Base-by-base conservation (phyloP, 2,888 invertebrate species). In the Himalopsyche anomala region DNA sequence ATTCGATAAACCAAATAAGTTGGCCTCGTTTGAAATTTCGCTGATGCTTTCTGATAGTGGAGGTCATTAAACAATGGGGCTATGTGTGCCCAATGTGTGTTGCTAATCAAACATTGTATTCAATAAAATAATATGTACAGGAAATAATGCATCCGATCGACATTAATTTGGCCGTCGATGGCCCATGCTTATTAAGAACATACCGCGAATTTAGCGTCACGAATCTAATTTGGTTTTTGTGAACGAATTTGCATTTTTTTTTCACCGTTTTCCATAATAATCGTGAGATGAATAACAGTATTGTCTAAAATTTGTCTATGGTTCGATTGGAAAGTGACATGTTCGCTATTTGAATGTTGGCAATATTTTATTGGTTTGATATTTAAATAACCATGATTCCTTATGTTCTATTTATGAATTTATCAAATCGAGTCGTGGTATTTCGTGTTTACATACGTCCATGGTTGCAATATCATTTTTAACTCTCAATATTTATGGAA, bases 21-120 rank as follows among this genome's bases (percentile, higher is more conserved):
- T 28, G 28, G 3, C 62, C 62, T 62, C 28, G 62, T 19, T 62
- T 8, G 4, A 19, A 62, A 62, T 9, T 62, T 62, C 8, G 62
- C 62, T 62, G 62, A 62, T 62, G 4, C 28, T 19, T 62, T 62
- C 28, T n/a, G n/a, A 62, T 62, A 19, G 19, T 62, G 19, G 19
- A 62, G 19, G 62, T n/a, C 62, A 19, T 62, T 62, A 62, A 62
- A 62, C 62, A 62, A 62, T 62, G 62, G 0, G 62, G 62, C 19
- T 11, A 19, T 62, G 28, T 62, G 15, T 62, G 28, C 28, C 28
- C 28, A 62, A 19, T 62, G 62, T 62, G 62, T 62, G 28, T 62
- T 62, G 62, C 62, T 62, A 62, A 62, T 62, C 62, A 62, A 28
- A 62, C n/a, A 62, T n/a, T 56, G 56, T n/a, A 56, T 56, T 56